Evolutionary conservation across 1,140 invertebrate genomes (phyloP).

Genomic region (Dryas iulia): DNA sequence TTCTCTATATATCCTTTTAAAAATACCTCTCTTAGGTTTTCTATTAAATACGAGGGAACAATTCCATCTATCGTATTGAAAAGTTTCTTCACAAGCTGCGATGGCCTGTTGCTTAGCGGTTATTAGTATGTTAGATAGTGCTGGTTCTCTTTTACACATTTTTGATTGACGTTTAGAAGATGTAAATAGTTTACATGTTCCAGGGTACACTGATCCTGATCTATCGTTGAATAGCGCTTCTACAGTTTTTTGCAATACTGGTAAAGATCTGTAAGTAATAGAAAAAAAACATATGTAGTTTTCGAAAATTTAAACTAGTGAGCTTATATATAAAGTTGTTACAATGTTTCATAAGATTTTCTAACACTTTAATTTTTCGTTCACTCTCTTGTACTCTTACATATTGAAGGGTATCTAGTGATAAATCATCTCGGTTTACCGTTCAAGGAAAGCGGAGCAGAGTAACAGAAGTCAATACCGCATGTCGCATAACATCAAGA

Average conservation of each 20-base stretch:
- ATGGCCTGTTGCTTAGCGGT: conserved; percentile 80
- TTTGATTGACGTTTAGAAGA: conserved; percentile 58
- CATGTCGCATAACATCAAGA: no score
- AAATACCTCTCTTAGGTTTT: conserved; percentile 79
- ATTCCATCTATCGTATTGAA: conserved; percentile 84
- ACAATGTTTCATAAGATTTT: no score
- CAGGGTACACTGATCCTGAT: conserved; percentile 53
- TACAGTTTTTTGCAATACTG: conserved; percentile 62
- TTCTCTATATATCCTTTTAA: conserved; percentile 85
- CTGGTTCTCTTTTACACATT: conserved; percentile 79
- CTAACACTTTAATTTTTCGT: no score
- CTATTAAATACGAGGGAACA: conserved; percentile 79
- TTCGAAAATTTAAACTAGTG: no score
- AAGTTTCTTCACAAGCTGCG: conserved; percentile 80
- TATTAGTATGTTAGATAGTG: conserved; percentile 74
- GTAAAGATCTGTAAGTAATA: conserved; percentile 55
- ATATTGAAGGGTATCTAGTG: no score
- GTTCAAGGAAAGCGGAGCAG: no score
- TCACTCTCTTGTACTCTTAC: no score
- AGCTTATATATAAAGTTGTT: no score
- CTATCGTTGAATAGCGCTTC: conserved; percentile 62
- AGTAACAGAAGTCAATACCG: no score
- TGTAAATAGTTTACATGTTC: conserved; percentile 52
- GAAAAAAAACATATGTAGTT: no score
- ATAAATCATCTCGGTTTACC: no score